phyloP scores from a whole-genome alignment of 2,797 vertebrate species.

The Dendrocincla tyrannina region DNA sequence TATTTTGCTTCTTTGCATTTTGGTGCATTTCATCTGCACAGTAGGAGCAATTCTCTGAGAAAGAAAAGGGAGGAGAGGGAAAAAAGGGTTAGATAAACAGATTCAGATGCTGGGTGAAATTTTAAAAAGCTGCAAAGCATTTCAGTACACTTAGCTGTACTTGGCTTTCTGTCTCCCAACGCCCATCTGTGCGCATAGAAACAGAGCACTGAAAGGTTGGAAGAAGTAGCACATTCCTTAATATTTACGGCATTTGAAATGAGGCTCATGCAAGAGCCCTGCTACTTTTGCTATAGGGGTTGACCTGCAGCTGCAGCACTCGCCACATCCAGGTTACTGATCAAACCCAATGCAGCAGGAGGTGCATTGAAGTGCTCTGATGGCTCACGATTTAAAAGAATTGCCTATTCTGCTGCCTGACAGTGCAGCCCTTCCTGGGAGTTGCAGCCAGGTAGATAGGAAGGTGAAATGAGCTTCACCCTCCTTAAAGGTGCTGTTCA shows the following conservation, averaged over 20 bases:
- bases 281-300: neutral
- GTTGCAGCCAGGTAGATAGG: neutral
- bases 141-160: conserved; percentile 67
- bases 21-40: conserved; percentile 44
- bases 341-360: neutral
- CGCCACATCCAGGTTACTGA: neutral
- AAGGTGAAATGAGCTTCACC: neutral
- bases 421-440: neutral
- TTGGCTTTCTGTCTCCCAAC: conserved; percentile 63
- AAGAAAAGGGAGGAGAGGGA: conserved; percentile 42
- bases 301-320: neutral
- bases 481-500: neutral
- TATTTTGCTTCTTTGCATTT: conserved; percentile 64
- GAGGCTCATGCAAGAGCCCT: neutral
- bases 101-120: conserved; percentile 65
- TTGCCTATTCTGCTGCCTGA: neutral
- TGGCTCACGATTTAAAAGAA: neutral
- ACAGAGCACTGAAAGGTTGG: conserved; percentile 47
- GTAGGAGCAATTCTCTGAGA: conserved; percentile 56
- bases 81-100: conserved; percentile 62
- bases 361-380: neutral
- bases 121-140: conserved; percentile 57
- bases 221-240: conserved; percentile 67
- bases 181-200: conserved; percentile 43
- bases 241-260: conserved; percentile 41